Evolutionary conservation across 2,113 vertebrate species (phyloP), one percentile per base, ranked within the genome.

Genomic region (Rutilus rutilus): DNA sequence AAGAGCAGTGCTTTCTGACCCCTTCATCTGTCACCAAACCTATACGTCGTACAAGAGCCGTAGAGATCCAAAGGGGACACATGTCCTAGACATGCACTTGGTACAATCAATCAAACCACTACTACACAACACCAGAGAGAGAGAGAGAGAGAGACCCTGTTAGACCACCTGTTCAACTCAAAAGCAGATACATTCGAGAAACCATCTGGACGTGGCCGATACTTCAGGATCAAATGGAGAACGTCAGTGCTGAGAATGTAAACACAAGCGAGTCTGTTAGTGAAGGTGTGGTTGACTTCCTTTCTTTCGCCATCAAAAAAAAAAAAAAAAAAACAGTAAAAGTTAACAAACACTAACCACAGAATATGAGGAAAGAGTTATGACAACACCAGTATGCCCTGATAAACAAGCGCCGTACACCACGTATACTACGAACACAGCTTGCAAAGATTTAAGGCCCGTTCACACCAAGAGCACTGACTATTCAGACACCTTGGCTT

Each of bases 121-220:
- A 78, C 10, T 67, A 45, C 42, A 19, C 8, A 23, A 85, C n/a
- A n/a, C 45, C 12, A 84, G 17, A 87, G 39, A 78, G 62, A 84
- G 50, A 78, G 60, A 30, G 27, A 30, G 30, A 84, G 23, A 33
- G 62, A 65, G 25, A 42, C 71, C 54, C 12, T 11, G 21, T 27
- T 23, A 75, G 10, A 74, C 77, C 69, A 87, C 78, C 78, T 88
- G 83, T 73, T 76, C 71, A 36, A 45, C 69, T 64, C 86, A 74
- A 71, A 71, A 69, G 45, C 82, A 84, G 71, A 81, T n/a, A 85
- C 39, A 36, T 84, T 78, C 21, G 50, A 83, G 47, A 67, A 86
- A 85, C 86, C 89, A 78, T 86, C 85, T 89, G 89, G 83, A 85
- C n/a, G 33, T 47, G 85, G 36, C 2, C 21, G 25, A 82, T 57